Base-by-base conservation (phyloP, 2,888 invertebrate genomes). In the Andrena chrysosceles region DNA sequence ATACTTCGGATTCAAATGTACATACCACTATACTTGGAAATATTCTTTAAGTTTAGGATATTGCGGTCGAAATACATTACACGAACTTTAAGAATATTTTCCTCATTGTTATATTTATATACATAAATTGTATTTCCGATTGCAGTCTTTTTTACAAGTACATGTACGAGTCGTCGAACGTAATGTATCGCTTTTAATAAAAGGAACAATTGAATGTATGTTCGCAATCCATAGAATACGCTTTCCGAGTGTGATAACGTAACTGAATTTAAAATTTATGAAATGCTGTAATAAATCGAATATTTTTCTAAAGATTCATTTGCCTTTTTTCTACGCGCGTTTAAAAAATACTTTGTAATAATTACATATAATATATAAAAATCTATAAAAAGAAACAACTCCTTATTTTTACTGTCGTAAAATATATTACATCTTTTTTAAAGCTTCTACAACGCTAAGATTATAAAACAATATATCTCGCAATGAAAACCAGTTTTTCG, bases 361-460 rank as follows among this genome's bases (percentile, higher is more conserved):
- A 26, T 35, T 3, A 29, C 33, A 6, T 33, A 10, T 16, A 26
- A 6, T 33, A 10, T 16, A 26, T 52, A 74, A 69, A 70, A 70
- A 16, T 73, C 42, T 42, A 42, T 42, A 42, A 16, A 42, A 42
- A 56, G 42, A 63, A 59, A 77, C 52, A 60, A 70, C 10, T 29
- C 7, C 16, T 70, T 0, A n/a, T 23, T 62, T 76, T 73, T 69
- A 64, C 62, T 73, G 35, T 48, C 26, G 54, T 26, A 64, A 54
- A 23, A 26, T 77, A 81, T 71, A 49, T 83, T 87, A 88, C 85
- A 89, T 87, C 20, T 83, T 88, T 94, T 97, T 97, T 89, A 97
- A 95, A 86, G 96, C 96, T 91, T 97, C 96, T 64, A 97, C 96
- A 88, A 97, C 96, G 93, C 97, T 97, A 70, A 97, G 95, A 93